Evolutionary conservation across 64 coral and sea anemone species (phyloP).

Genomic region (Porites lutea): DNA sequence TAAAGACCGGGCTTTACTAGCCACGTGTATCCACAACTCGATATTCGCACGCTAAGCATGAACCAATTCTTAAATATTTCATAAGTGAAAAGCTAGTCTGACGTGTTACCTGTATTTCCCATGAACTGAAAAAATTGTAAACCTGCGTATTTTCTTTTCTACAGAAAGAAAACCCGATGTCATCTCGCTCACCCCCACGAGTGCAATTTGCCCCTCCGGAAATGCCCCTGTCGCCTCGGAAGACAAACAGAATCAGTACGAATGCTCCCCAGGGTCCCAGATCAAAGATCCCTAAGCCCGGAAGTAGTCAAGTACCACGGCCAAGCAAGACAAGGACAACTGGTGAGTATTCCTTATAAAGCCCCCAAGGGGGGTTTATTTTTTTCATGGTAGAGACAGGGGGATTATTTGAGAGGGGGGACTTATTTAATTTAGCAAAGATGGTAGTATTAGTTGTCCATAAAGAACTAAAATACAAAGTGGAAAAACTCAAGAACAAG

Average conservation of each 20-base stretch:
- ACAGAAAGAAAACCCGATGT: constrained; percentile 71
- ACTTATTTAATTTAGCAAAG: no score
- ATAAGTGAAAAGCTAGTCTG: background rate
- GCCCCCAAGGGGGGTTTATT: no score
- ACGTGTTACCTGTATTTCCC: background rate
- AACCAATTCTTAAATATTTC: background rate
- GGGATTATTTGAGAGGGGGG: no score
- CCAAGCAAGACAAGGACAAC: background rate
- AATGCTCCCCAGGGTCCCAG: background rate
- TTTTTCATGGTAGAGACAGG: no score
- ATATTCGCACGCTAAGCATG: no score
- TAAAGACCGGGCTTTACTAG: no score
- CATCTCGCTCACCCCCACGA: background rate
- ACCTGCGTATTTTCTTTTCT: background rate
- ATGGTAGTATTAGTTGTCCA: no score
- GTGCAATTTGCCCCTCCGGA: constrained; percentile 19
- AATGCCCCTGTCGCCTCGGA: constrained; percentile 76
- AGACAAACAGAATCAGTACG: constrained; percentile 40
- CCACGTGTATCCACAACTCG: no score
- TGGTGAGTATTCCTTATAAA: background rate
- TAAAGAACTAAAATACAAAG: no score
- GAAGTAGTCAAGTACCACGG: constrained; percentile 11
- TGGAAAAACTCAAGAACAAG: no score
- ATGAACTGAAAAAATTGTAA: background rate
- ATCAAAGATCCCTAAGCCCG: constrained; percentile 27